Percentiles rank a stretch among this genome's conserved stretches.
Conservation (phyloP, 2,888 invertebrate genomes). For the Sesia bembeciformis region DNA sequence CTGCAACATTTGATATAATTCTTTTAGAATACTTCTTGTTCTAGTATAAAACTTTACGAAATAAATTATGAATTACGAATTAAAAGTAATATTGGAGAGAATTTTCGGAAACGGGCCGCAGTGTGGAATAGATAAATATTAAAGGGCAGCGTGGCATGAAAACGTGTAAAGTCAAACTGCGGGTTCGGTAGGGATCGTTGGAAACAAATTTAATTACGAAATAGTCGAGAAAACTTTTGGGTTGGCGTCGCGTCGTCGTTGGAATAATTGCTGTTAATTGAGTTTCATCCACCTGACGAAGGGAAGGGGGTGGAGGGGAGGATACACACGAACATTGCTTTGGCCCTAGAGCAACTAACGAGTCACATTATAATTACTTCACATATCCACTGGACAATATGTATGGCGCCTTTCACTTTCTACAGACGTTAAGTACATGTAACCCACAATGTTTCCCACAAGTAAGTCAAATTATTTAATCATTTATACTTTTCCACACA, state of each 20-base stretch:
- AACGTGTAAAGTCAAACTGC: constrained; percentile 21
- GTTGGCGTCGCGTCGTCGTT: constrained; percentile 44
- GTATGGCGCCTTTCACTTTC: no score
- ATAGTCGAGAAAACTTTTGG: constrained; percentile 58
- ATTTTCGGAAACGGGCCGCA: neutral
- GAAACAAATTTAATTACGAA: constrained; percentile 66
- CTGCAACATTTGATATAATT: constrained; percentile 54
- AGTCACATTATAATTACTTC: neutral
- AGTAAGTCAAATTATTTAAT: constrained; percentile 20
- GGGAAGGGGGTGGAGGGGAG: constrained; percentile 14
- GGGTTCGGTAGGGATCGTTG: constrained; percentile 33
- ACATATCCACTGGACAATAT: neutral
- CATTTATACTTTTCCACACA: no score
- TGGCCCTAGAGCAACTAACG: neutral
- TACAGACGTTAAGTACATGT: no score
- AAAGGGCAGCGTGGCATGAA: constrained; percentile 6
- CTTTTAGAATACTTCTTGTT: constrained; percentile 27
- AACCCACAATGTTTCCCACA: no score
- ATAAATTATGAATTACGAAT: no score
- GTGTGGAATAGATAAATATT: constrained; percentile 3
- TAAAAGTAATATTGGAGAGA: neutral
- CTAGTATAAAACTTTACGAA: neutral
- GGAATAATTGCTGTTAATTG: constrained; percentile 67
- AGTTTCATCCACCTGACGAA: constrained; percentile 51
- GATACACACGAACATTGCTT: constrained; percentile 5